Base-by-base conservation (phyloP, 2,888 invertebrate genomes). In the Thera obeliscata region DNA sequence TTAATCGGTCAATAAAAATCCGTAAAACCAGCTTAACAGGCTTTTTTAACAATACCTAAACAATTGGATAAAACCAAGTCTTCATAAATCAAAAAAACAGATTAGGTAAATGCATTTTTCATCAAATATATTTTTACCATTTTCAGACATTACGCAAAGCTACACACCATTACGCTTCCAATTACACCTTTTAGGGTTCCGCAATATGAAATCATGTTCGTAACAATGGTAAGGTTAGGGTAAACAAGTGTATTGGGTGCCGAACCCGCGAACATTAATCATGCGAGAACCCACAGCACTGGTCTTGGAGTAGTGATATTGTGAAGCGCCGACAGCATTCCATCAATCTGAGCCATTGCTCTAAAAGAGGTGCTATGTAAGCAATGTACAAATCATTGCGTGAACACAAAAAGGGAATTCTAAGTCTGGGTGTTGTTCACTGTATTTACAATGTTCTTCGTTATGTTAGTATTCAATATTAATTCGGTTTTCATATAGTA, bases 261-360 rank as follows among this genome's bases (percentile, higher is more conserved):
- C 64, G 59, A 64, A 60, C 56, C 66, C 48, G 58, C 50, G 61
- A 66, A 74, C 80, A 87, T 88, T 83, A 83, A 85, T 88, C 87
- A 87, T 80, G 77, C 75, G 72, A 76, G 76, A 64, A 43, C 67
- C 78, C 81, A 74, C 77, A 78, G 78, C 81, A 74, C 77, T 78
- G 78, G 76, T 74, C 79, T 76, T 76, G 49, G 68, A 68, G 55
- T 58, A 22, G 33, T 22, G 54, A 55, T 55, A 61, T n/a, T 22
- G n/a, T 6, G 12, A 3, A 9, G 8, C 22, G 8, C 8, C 9
- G 8, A 33, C 8, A 52, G 9, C 22, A 33, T 33, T 52, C 50
- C 7, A 8, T 33, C 33, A 50, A 33, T 33, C 8, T 50, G 3
- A 52, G 9, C 52, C 9, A 33, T 50, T 48, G 22, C 0, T 22